Evolutionary conservation across 2,797 vertebrate species (phyloP).

Genomic region (Pagetopsis macropterus): DNA sequence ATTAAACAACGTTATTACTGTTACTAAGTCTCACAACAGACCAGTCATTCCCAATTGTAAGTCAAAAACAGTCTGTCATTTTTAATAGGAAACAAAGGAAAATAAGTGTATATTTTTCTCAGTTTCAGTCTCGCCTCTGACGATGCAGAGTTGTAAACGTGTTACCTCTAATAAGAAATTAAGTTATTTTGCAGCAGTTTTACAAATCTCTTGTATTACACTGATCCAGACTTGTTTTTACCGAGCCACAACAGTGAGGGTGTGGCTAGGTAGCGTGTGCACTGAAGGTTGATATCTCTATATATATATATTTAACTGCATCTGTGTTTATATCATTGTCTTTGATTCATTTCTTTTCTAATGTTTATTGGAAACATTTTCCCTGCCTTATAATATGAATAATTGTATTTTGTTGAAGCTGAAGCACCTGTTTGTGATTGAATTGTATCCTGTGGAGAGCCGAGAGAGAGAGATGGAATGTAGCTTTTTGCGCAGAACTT

Average conservation of each 20-base stretch:
- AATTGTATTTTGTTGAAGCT: constrained; percentile 25
- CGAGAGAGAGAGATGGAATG: constrained; percentile 9
- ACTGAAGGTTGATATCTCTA: constrained; percentile 14
- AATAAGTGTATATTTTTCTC: constrained; percentile 26
- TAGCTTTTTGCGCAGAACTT: constrained; percentile 39
- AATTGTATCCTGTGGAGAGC: constrained; percentile 40
- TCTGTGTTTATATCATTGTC: constrained; percentile 28
- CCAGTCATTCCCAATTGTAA: constrained; percentile 48
- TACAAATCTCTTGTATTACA: constrained; percentile 11
- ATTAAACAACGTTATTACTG: neutral
- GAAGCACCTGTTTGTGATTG: constrained; percentile 31
- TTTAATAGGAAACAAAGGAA: neutral
- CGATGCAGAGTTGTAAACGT: constrained; percentile 3
- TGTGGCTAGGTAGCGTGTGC: constrained; percentile 3
- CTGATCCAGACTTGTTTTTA: constrained; percentile 14
- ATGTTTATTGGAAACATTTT: constrained; percentile 33
- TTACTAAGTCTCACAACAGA: constrained; percentile 21
- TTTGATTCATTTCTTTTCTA: neutral
- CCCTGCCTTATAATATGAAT: constrained; percentile 68
- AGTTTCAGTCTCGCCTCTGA: constrained; percentile 23
- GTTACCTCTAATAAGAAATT: constrained; percentile 1
- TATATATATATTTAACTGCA: constrained; percentile 35
- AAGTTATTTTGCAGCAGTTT: too few relatives aligned
- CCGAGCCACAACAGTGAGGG: neutral
- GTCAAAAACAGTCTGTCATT: neutral